Conservation (phyloP, 2,113 vertebrate genomes). For the Sinocyclocheilus anophthalmus region DNA sequence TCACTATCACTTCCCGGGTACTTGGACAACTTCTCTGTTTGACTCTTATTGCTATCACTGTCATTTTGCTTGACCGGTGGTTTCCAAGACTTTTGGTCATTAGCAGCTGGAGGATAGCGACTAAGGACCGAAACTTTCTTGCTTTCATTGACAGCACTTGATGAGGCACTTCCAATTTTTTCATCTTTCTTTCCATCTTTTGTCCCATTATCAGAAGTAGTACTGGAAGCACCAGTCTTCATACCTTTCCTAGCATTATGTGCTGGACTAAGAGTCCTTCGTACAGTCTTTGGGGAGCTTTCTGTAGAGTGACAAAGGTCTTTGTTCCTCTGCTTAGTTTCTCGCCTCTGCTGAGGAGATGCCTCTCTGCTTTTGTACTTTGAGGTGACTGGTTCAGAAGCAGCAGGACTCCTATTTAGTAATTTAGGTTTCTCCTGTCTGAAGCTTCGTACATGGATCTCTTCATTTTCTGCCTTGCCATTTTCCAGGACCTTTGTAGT, state of each 20-base stretch:
- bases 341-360: constrained; percentile 85
- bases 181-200: constrained; percentile 80
- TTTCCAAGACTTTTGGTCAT: constrained; percentile 84
- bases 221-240: constrained; percentile 68
- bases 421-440: constrained; percentile 85
- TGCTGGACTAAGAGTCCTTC: constrained; percentile 78
- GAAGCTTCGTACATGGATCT: constrained; percentile 71
- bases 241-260: constrained; percentile 76
- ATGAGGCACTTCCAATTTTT: constrained; percentile 64
- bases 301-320: constrained; percentile 79
- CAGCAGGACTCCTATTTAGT: constrained; percentile 66
- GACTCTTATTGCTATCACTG: constrained; percentile 76
- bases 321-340: constrained; percentile 77
- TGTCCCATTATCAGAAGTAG: constrained; percentile 67
- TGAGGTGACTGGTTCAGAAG: constrained; percentile 71
- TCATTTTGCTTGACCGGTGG: constrained; percentile 71
- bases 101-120: constrained; percentile 92
- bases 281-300: constrained; percentile 68
- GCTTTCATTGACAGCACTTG: constrained; percentile 69
- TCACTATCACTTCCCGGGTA: constrained; percentile 73
- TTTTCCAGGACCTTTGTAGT: constrained; percentile 86
- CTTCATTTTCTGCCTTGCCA: constrained; percentile 86
- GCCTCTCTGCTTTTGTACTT: constrained; percentile 82
- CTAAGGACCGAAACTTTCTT: constrained; percentile 91
- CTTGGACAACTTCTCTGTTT: constrained; percentile 77